Base-by-base conservation (phyloP, 2,113 vertebrate genomes). In the Triplophysa siluroides region DNA sequence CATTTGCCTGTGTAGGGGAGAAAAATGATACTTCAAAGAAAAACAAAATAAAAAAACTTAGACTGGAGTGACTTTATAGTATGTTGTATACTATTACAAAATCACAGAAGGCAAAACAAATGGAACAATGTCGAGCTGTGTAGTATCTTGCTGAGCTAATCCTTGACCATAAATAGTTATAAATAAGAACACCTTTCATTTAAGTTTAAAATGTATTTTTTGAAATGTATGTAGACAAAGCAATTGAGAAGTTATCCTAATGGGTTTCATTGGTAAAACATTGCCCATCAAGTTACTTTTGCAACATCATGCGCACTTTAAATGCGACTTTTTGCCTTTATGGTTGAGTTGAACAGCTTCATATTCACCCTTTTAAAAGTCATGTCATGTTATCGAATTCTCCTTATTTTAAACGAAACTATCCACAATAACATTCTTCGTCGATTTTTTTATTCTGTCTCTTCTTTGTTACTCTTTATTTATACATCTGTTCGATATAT, bases 1-100 rank as follows among this genome's bases (percentile, higher is more conserved):
- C n/a, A 50, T 76, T 76, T 76, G 74, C 60, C 45, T 54, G 45
- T 65, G 45, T 9, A 77, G 18, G 18, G 62, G 10, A 65, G 8
- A 19, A 65, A 29, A 50, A 52, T 18, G 2, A 54, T 11, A 26
- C 62, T n/a, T 52, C 47, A 65, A 21, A 43, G 18, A 43, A 65
- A 38, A 12, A 14, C 23, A 29, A 3, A 47, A 26, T 75, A 26
- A 75, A 23, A 74, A 24, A 43, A 43, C 33, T 14, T 1, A 9
- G 13, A 10, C 8, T 24, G 7, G 14, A 61, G 54, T 73, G 33
- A 2, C 8, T 54, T 6, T 18, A 23, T 74, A 8, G n/a, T 33
- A 38, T 38, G 33, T 60, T 43, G 54, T 33, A 4, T 8, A n/a
- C 29, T 24, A 43, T 74, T 74, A 43, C 8, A 74, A 61, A 60